Base-by-base conservation (phyloP, 2,888 invertebrate species). In the Rhabditoides inermis region DNA sequence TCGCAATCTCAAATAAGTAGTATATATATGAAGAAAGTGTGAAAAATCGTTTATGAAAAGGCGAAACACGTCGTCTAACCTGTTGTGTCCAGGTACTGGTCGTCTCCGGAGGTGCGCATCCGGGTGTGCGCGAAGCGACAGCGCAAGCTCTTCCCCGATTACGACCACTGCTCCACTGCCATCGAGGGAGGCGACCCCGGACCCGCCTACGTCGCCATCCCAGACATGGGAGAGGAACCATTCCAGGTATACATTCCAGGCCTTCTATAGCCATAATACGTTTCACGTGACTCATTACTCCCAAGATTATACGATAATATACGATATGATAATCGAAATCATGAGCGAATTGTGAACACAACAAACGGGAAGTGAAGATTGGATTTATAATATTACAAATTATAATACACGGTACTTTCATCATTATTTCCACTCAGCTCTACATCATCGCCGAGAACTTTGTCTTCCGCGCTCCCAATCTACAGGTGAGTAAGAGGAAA, bases 21-120 rank as follows among this genome's bases (percentile, higher is more conserved):
- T n/a, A n/a, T n/a, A n/a, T n/a, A n/a, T n/a, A n/a, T n/a, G n/a
- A n/a, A n/a, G n/a, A n/a, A n/a, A n/a, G n/a, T n/a, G n/a, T n/a
- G n/a, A n/a, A n/a, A n/a, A n/a, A n/a, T n/a, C n/a, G n/a, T n/a
- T n/a, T n/a, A n/a, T n/a, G n/a, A n/a, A n/a, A n/a, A n/a, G n/a
- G n/a, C n/a, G n/a, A n/a, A n/a, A n/a, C n/a, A n/a, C n/a, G n/a
- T n/a, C n/a, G n/a, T n/a, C n/a, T n/a, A n/a, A n/a, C n/a, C n/a
- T n/a, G n/a, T n/a, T n/a, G n/a, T n/a, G n/a, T 56, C 22, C 49
- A 66, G 70, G 52, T 73, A 70, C 48, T 75, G 75, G 75, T 74
- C 73, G 4, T 69, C 70, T 35, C 75, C 75, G 2, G 64, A 65
- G 42, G 74, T 75, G 5, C 63, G 58, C 28, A 36, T 75, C 4